phyloP scores from a whole-genome alignment of 2,797 vertebrate genomes.

The Fringilla coelebs region DNA sequence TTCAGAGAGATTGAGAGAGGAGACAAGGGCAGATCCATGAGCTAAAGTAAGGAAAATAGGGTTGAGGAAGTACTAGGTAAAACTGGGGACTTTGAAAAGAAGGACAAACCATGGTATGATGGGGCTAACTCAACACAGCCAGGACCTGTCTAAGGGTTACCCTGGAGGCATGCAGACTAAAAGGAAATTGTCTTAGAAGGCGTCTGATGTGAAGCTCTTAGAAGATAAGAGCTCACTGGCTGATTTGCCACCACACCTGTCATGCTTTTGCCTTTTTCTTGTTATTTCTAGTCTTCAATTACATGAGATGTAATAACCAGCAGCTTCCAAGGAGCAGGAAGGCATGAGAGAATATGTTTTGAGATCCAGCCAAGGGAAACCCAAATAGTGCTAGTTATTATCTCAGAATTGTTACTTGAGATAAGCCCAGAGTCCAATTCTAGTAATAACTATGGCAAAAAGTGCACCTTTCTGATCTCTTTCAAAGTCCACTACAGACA shows the following conservation, averaged over 20 bases:
- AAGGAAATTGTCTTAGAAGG: background rate
- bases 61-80: background rate
- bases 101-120: background rate
- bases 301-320: background rate
- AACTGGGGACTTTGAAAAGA: background rate
- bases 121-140: background rate
- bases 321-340: background rate
- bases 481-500: background rate
- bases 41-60: background rate
- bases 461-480: background rate
- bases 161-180: background rate
- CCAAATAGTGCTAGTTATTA: background rate
- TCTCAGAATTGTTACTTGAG: background rate
- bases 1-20: slow-evolving; percentile 10
- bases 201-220: background rate
- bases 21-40: background rate
- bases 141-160: background rate
- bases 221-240: background rate
- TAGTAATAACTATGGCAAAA: background rate
- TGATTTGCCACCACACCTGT: background rate
- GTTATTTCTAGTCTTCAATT: background rate
- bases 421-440: background rate
- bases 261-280: background rate
- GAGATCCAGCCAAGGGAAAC: background rate
- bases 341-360: background rate